Evolutionary conservation across 2,888 invertebrate genomes (phyloP).

Genomic region (Drosophila kambysellisi): DNA sequence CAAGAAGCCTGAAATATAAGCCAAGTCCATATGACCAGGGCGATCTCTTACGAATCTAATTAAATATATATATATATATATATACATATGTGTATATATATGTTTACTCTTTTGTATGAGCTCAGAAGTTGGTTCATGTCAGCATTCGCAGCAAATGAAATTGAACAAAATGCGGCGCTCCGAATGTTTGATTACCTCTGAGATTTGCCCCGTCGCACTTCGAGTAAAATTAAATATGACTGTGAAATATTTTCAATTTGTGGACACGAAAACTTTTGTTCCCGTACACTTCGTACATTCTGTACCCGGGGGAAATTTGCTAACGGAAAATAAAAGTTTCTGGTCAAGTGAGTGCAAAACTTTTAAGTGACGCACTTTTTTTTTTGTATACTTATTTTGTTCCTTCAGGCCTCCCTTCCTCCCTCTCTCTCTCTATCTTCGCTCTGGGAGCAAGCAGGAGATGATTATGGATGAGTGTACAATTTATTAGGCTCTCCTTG

Average conservation of each 20-base stretch:
- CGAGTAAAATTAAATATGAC: constrained; percentile 76
- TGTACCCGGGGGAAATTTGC: constrained; percentile 76
- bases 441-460: background rate
- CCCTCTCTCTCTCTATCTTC: background rate
- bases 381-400: constrained; percentile 4
- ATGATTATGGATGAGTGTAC: constrained; percentile 52
- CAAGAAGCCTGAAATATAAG: constrained; percentile 61
- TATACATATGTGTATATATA: background rate
- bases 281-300: constrained; percentile 28
- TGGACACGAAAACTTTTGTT: constrained; percentile 72
- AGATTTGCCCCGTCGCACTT: constrained; percentile 52
- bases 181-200: constrained; percentile 74
- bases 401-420: background rate
- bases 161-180: constrained; percentile 38
- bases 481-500: constrained; percentile 71
- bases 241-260: constrained; percentile 81
- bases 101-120: background rate
- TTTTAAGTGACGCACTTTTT: constrained; percentile 80
- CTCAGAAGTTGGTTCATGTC: background rate
- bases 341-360: constrained; percentile 81
- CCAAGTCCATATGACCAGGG: constrained; percentile 31
- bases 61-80: constrained; percentile 42
- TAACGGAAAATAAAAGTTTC: constrained; percentile 81
- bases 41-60: constrained; percentile 66
- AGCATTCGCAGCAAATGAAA: constrained; percentile 37